A percentile compares a stretch with the other conserved stretches of the same genome.
Conservation (phyloP, 2,888 invertebrate genomes). For the Agonopterix alstromeriana region DNA sequence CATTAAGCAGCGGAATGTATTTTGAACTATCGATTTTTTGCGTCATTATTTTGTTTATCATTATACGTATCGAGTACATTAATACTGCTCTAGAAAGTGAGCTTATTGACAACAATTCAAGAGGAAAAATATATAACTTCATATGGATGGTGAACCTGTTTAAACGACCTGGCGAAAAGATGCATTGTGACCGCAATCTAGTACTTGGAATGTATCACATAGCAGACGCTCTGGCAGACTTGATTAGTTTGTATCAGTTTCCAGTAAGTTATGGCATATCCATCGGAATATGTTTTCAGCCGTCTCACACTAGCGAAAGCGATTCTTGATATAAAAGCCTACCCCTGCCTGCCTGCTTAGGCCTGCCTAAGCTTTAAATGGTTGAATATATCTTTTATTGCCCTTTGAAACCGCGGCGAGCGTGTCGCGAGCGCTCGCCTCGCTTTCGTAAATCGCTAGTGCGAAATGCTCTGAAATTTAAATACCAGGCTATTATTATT, state of each 20-base stretch:
- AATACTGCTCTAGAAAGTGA: slow-evolving; percentile 21
- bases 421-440: too few relatives aligned
- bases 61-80: slow-evolving; percentile 27
- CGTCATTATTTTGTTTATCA: slow-evolving; percentile 27
- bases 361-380: too few relatives aligned
- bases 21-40: slow-evolving; percentile 25
- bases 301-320: neutral
- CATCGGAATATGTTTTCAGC: neutral
- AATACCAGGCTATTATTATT: too few relatives aligned
- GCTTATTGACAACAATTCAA: too few relatives aligned
- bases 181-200: slow-evolving; percentile 15
- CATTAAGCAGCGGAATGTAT: neutral
- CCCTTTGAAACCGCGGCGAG: too few relatives aligned
- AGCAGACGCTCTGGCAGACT: slow-evolving; percentile 32
- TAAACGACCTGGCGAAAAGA: slow-evolving; percentile 1
- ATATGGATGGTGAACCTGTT: slow-evolving; percentile 1
- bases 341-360: too few relatives aligned
- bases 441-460: too few relatives aligned
- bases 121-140: too few relatives aligned
- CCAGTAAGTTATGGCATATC: slow-evolving; percentile 27
- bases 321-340: too few relatives aligned
- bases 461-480: too few relatives aligned
- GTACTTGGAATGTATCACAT: slow-evolving; percentile 27
- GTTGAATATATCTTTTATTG: too few relatives aligned
- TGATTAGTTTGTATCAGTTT: slow-evolving; percentile 33